A percentile compares a stretch with the other conserved stretches of the same genome.
These are phyloP conservation scores for Oxystoma pomonae DNA, from an alignment of 2,888 invertebrate species.

Conservation along the genomic window DNA sequence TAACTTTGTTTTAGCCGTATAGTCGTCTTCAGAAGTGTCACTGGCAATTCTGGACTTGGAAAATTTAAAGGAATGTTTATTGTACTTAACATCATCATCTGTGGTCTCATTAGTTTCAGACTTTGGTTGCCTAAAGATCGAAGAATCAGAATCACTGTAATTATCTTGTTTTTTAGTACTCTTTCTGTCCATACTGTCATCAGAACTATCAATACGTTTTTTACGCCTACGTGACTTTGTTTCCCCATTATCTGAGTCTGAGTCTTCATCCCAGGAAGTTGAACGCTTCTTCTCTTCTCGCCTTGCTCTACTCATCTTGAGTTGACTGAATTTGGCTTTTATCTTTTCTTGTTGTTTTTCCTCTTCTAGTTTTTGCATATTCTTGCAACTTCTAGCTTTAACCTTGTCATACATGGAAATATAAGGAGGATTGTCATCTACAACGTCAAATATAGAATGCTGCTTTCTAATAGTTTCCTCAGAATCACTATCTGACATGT, in stretches of 20 bases:
- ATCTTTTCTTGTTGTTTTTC: slow-evolving; percentile 82
- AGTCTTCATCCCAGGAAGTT: slow-evolving; percentile 84
- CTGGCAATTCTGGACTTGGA: slow-evolving; percentile 71
- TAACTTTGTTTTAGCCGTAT: slow-evolving; percentile 43
- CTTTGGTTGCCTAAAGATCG: slow-evolving; percentile 43
- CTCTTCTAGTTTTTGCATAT: slow-evolving; percentile 88
- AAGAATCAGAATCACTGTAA: slow-evolving; percentile 52
- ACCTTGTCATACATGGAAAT: slow-evolving; percentile 98
- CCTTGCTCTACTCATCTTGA: slow-evolving; percentile 84
- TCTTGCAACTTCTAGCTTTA: slow-evolving; percentile 89
- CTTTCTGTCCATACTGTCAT: slow-evolving; percentile 38
- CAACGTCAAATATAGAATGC: slow-evolving; percentile 87
- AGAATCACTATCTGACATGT: slow-evolving; percentile 62
- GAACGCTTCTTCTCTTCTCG: slow-evolving; percentile 87
- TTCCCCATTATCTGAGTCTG: slow-evolving; percentile 56
- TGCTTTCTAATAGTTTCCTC: slow-evolving; percentile 83
- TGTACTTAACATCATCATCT: slow-evolving; percentile 45
- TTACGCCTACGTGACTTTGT: slow-evolving; percentile 35
- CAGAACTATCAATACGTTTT: slow-evolving; percentile 44
- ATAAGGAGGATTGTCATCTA: slow-evolving; percentile 84
- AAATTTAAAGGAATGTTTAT: slow-evolving; percentile 61
- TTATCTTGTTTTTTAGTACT: slow-evolving; percentile 42
- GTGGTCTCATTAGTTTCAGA: slow-evolving; percentile 43
- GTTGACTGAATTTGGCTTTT: slow-evolving; percentile 83
- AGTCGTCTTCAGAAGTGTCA: slow-evolving; percentile 72